Evolutionary conservation across 2,888 invertebrate genomes (phyloP), one percentile per base, ranked within the genome.

Genomic region (Willowsia nigromaculata): DNA sequence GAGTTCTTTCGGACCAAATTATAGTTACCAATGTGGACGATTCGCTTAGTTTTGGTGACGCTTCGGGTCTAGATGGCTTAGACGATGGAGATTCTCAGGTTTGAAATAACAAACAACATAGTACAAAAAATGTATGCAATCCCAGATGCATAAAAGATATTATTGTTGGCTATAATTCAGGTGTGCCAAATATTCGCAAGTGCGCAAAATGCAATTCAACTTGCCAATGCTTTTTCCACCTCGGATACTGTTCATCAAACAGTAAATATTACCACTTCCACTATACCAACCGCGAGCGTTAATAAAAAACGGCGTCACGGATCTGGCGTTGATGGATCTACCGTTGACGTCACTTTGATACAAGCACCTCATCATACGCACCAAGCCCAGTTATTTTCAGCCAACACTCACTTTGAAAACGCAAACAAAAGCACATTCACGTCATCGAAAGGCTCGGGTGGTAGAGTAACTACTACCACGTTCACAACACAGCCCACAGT

Each of bases 1-100:
- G 91, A 0, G 90, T 92, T 1, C 59, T 93, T 5, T 84, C 92
- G 2, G 92, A 93, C 62, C 92, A 91, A 83, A 92, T 92, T 47
- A 92, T 92, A 74, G 92, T 91, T 5, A 88, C 92, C 27, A 92
- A 90, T 85, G 92, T 91, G 0, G 92, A 91, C 33, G 91, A 93
- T 65, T 76, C 90, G 0, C 78, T 93, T 22, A 91, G 84, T 78
- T 92, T 92, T 87, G 91, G 87, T 11, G 92, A 92, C 81, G 56
- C 85, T 15, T n/a, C 84, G 2, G 90, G 78, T 0, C 74, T 92
- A 15, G 91, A 92, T 33, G 90, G 82, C 3, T 74, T 92, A 15
- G 91, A 90, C 30, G 92, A 92, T 59, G 85, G 89, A 3, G 90
- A 92, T 83, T 90, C 91, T 7, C 92, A 92, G 71, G 91, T 91